Percentiles rank a stretch among this genome's conserved stretches.
Conservation (phyloP, 2,797 vertebrate genomes). For the Parotocinclus haroldoi region DNA sequence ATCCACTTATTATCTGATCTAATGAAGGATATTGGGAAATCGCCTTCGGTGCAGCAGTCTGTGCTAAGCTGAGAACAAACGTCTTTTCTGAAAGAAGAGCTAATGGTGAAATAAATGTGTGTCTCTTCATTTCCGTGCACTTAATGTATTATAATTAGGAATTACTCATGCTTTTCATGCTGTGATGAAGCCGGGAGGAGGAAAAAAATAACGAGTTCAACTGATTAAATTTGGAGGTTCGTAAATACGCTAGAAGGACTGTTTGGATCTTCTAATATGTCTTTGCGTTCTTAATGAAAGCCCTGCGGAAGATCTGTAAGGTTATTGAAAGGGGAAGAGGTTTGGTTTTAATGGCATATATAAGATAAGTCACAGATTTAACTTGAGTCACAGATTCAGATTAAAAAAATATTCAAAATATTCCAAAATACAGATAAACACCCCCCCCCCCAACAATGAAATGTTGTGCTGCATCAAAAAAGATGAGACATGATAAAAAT, state of each 20-base stretch:
- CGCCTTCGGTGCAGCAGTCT: not conserved
- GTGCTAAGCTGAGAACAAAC: not conserved
- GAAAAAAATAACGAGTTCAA: not conserved
- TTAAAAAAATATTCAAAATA: no score
- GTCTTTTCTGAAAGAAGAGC: not conserved
- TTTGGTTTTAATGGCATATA: no score
- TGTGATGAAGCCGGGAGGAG: conserved; percentile 15
- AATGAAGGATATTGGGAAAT: conserved; percentile 18
- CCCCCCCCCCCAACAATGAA: no score
- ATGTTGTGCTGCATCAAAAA: no score
- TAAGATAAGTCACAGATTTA: no score
- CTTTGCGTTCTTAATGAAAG: conserved; percentile 22
- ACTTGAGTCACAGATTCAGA: no score
- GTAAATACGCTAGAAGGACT: not conserved
- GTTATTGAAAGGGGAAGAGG: not conserved
- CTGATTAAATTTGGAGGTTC: conserved; percentile 9
- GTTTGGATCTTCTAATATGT: conserved; percentile 5
- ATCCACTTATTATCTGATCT: not conserved
- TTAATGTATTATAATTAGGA: conserved; percentile 37
- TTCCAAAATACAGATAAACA: no score
- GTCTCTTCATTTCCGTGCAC: conserved; percentile 15
- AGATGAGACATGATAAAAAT: no score
- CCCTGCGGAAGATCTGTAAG: not conserved
- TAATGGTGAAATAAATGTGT: conserved; percentile 6
- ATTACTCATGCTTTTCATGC: conserved; percentile 27